Evolutionary conservation across 2,113 vertebrate genomes (phyloP), one percentile per base, ranked within the genome.

Genomic region (Saimiri boliviensis): DNA sequence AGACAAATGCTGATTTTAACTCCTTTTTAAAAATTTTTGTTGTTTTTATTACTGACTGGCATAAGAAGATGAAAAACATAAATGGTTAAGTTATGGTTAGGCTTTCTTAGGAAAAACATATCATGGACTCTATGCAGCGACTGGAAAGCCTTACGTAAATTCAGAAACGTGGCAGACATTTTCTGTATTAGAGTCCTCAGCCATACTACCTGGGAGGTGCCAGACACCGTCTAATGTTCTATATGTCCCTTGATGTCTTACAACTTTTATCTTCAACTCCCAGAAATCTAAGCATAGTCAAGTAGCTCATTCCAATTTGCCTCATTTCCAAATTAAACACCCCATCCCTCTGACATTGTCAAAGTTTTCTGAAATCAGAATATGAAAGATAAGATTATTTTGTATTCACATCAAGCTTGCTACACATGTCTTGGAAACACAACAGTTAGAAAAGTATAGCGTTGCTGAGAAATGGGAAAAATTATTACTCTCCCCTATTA

Each of bases 1-100:
- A 73, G 20, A 71, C 58, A 85, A 90, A 71, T 83, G 16, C 40
- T 95, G n/a, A 90, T 87, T 87, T 94, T 63, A 83, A 71, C 42
- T 86, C 45, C 5, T 47, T 9, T 54, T 82, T 71, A 21, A 30
- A 63, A 6, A 14, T 6, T 14, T 89, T 63, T 56, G 70, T 91
- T 82, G 21, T 79, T 84, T 95, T 45, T 74, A 95, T 49, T 27
- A 86, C 45, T 88, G 42, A 60, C 49, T 79, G 8, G 63, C 49
- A 5, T 58, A 93, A 73, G 40, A 85, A 71, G 68, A 73, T 42
- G 11, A 35, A 80, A 71, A 76, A 89, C 30, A 94, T 54, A 56
- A 80, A 63, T 35, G 58, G 4, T 63, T 54, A 92, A 68, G 9
- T 32, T 83, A 94, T 49, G 12, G 17, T 60, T 94, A 83, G 42